These are phyloP conservation scores for Cataglyphis livida DNA, from an alignment of 2,888 invertebrate genomes.

Conservation along the genomic window DNA sequence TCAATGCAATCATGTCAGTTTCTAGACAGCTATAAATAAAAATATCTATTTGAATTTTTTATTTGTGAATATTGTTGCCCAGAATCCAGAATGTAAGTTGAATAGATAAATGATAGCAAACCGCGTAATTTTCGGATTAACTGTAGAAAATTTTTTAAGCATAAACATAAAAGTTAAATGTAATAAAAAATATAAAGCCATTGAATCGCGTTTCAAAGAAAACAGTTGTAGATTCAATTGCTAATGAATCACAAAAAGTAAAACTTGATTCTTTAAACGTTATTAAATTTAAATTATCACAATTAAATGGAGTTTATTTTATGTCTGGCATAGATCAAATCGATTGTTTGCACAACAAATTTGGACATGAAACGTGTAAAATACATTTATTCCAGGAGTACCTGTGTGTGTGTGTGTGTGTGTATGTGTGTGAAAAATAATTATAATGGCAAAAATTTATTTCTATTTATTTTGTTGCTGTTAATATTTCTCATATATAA, in stretches of 20 bases:
- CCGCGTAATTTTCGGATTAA: neutral
- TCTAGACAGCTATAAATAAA: neutral
- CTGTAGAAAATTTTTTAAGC: conserved; percentile 1
- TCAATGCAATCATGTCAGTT: conserved; percentile 9
- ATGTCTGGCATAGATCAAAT: neutral
- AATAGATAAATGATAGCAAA: neutral
- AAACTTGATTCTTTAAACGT: conserved; percentile 17
- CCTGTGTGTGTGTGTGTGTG: too few species aligned
- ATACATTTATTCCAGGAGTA: neutral
- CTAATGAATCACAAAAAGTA: conserved; percentile 40
- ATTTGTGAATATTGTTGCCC: neutral
- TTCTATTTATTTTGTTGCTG: neutral
- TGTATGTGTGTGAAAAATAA: neutral
- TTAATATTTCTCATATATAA: neutral
- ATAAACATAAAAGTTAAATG: neutral
- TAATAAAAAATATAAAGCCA: conserved; percentile 8
- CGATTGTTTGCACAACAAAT: neutral
- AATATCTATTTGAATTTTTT: neutral
- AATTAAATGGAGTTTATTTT: neutral
- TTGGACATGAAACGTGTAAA: neutral
- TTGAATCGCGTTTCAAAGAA: conserved; percentile 3
- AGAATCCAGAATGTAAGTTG: neutral
- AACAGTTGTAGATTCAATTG: neutral
- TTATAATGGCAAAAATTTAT: neutral
- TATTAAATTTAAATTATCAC: conserved; percentile 40